These are phyloP conservation scores for Drosophila micromelanica DNA, from an alignment of 1,140 invertebrate genomes.

Conservation along the genomic window DNA sequence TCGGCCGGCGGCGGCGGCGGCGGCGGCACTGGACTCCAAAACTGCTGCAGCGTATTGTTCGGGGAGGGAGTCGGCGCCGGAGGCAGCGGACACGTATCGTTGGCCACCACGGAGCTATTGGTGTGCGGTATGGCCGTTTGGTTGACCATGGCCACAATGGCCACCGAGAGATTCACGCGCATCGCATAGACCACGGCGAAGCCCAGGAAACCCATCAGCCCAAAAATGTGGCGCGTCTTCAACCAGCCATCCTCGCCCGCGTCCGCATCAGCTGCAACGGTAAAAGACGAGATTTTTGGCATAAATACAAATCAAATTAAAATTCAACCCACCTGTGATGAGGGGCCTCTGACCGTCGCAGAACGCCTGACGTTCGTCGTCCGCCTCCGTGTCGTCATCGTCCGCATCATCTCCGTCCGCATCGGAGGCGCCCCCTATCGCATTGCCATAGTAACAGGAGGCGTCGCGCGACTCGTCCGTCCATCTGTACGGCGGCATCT, in stretches of 20 bases:
- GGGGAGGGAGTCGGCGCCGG: constrained; percentile 20
- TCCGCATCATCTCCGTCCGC: constrained; percentile 43
- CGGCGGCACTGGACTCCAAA: not conserved
- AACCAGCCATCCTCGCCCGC: constrained; percentile 43
- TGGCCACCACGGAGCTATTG: constrained; percentile 84
- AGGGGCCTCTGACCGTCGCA: constrained; percentile 57
- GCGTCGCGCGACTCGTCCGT: constrained; percentile 73
- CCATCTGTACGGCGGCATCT: constrained; percentile 68
- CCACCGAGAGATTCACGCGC: constrained; percentile 96
- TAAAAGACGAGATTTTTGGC: no score
- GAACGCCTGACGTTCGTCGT: constrained; percentile 60
- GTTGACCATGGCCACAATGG: constrained; percentile 97
- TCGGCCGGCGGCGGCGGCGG: constrained; percentile 78
- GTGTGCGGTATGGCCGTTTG: constrained; percentile 87
- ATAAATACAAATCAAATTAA: no score
- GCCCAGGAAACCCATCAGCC: constrained; percentile 91
- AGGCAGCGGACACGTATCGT: constrained; percentile 87
- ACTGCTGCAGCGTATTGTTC: constrained; percentile 85
- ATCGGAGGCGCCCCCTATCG: constrained; percentile 7
- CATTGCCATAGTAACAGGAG: constrained; percentile 60
- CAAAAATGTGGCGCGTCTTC: constrained; percentile 90
- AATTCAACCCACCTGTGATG: constrained; percentile 15
- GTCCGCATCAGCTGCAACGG: not conserved
- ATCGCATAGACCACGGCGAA: constrained; percentile 95
- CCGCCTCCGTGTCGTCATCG: constrained; percentile 62